Percentiles rank a stretch among this genome's conserved stretches.
These are phyloP conservation scores for Eleginops maclovinus DNA, from an alignment of 2,113 vertebrate species.

Conservation along the genomic window DNA sequence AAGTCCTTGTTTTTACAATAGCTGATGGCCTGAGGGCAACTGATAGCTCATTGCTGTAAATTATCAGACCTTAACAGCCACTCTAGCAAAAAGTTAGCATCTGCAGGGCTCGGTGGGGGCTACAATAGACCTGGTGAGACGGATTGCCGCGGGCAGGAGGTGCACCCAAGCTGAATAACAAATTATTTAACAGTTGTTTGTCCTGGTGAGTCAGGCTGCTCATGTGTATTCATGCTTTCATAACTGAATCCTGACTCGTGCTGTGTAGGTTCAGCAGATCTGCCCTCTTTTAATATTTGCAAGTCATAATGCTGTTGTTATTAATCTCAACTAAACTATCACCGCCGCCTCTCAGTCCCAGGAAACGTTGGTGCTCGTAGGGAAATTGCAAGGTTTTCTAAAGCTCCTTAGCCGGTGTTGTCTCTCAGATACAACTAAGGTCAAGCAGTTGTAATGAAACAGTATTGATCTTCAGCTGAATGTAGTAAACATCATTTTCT, in stretches of 20 bases:
- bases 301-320: slow-evolving; percentile 20
- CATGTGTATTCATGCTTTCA: slow-evolving; percentile 64
- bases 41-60: slow-evolving; percentile 66
- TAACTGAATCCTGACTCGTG: slow-evolving; percentile 25
- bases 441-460: slow-evolving; percentile 22
- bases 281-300: slow-evolving; percentile 20
- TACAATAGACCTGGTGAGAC: slow-evolving; percentile 60
- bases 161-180: slow-evolving; percentile 60
- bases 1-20: slow-evolving; percentile 60
- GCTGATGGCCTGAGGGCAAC: slow-evolving; percentile 51
- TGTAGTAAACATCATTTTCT: slow-evolving; percentile 7
- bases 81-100: slow-evolving; percentile 61
- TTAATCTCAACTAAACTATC: slow-evolving; percentile 3
- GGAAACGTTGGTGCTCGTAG: slow-evolving; percentile 11
- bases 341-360: not conserved
- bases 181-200: slow-evolving; percentile 75
- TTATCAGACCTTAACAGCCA: slow-evolving; percentile 70
- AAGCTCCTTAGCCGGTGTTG: not conserved
- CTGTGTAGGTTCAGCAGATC: slow-evolving; percentile 41
- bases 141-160: slow-evolving; percentile 62
- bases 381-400: slow-evolving; percentile 29
- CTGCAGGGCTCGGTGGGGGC: slow-evolving; percentile 60
- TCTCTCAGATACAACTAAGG: slow-evolving; percentile 24
- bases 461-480: slow-evolving; percentile 15
- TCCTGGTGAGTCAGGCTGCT: slow-evolving; percentile 64